phyloP scores from a whole-genome alignment of 1,140 invertebrate species.

The Whitmania pigra region DNA sequence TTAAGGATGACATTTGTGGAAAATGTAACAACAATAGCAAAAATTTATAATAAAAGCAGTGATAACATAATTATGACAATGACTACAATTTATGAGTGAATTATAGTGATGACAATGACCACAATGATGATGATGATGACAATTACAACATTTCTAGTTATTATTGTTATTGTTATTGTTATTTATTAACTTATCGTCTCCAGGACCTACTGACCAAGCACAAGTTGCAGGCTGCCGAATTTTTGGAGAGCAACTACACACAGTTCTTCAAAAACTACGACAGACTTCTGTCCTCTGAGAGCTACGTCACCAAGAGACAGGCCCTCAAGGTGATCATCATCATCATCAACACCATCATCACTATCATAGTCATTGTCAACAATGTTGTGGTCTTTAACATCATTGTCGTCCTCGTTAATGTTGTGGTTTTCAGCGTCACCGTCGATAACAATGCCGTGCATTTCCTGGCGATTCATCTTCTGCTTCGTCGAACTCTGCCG shows the following conservation, averaged over 20 bases:
- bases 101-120: not conserved
- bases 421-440: too few species aligned
- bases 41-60: too few species aligned
- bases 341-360: too few species aligned
- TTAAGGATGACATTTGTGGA: too few species aligned
- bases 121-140: not conserved
- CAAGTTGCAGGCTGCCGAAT: conserved; percentile 93
- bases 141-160: not conserved
- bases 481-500: too few species aligned
- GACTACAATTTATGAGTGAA: not conserved
- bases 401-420: too few species aligned
- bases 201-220: conserved; percentile 96
- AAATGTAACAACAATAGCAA: too few species aligned
- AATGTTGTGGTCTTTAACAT: too few species aligned
- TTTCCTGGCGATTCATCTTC: too few species aligned
- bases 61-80: too few species aligned
- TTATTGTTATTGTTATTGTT: not conserved
- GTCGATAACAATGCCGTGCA: too few species aligned
- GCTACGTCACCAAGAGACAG: conserved; percentile 92
- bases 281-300: conserved; percentile 89
- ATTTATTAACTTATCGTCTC: conserved; percentile 32
- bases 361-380: too few species aligned
- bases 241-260: conserved; percentile 96
- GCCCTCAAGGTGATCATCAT: conserved; percentile 61
- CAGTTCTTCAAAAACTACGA: conserved; percentile 94